A percentile compares a stretch with the other conserved stretches of the same genome.
phyloP scores from a whole-genome alignment of 1,140 invertebrate genomes.

The Drosophila pandora region DNA sequence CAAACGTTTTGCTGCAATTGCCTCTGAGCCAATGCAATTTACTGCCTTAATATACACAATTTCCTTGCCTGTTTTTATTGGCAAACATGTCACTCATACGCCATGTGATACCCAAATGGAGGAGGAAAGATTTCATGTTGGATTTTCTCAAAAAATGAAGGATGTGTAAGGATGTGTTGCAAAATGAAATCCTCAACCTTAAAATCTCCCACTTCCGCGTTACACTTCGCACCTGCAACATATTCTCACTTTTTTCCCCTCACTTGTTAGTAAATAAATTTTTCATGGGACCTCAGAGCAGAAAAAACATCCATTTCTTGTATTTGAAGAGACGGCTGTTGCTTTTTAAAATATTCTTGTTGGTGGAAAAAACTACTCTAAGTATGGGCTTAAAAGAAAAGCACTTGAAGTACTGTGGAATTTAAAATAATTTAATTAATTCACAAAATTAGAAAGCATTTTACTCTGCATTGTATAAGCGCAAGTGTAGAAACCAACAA shows the following conservation, averaged over 20 bases:
- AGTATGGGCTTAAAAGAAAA: not conserved
- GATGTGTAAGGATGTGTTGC: not conserved
- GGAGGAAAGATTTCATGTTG: not conserved
- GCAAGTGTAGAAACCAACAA: too few relatives aligned
- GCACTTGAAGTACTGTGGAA: not conserved
- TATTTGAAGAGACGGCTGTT: constrained; percentile 3
- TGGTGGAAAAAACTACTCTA: not conserved
- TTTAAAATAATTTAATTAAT: not conserved
- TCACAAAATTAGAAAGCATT: not conserved
- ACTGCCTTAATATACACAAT: not conserved
- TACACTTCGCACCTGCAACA: not conserved
- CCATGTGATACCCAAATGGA: not conserved
- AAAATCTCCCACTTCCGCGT: not conserved
- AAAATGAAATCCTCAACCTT: not conserved
- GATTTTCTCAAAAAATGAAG: not conserved
- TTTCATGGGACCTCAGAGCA: constrained; percentile 40
- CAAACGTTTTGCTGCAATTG: not conserved
- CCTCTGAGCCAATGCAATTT: not conserved
- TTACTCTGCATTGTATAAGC: too few relatives aligned
- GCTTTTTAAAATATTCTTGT: not conserved
- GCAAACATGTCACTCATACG: not conserved
- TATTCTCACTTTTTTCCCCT: constrained; percentile 1
- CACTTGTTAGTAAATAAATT: constrained; percentile 61
- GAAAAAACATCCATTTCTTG: constrained; percentile 16
- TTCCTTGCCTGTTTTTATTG: not conserved